phyloP scores from a whole-genome alignment of 37 sponge, comb jelly and placozoan species.

The Haliclona indistincta region DNA sequence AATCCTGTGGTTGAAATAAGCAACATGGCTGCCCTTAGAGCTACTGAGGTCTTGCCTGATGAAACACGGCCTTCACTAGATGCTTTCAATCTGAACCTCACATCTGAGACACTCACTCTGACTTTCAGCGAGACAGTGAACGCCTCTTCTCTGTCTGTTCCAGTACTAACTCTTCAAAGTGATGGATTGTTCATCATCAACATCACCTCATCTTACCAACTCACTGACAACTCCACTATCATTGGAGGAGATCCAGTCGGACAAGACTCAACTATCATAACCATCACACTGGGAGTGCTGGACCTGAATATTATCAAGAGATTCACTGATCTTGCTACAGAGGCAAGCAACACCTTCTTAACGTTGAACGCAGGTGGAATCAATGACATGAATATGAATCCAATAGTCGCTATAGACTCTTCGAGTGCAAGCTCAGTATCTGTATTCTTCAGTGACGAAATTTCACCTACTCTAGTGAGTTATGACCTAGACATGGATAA shows the following conservation, averaged over 20 bases:
- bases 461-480: slow-evolving; percentile 39
- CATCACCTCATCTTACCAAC: slow-evolving; percentile 30
- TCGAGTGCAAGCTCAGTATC: not conserved
- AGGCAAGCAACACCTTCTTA: slow-evolving; percentile 46
- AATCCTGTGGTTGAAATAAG: slow-evolving; percentile 47
- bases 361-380: slow-evolving; percentile 24
- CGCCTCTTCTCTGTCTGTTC: slow-evolving; percentile 66
- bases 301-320: slow-evolving; percentile 81
- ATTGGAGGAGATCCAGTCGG: slow-evolving; percentile 50
- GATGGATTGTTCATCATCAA: not conserved
- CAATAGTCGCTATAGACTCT: slow-evolving; percentile 17
- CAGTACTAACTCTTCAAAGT: slow-evolving; percentile 44
- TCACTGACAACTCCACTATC: slow-evolving; percentile 47
- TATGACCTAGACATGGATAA: slow-evolving; percentile 77
- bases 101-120: slow-evolving; percentile 52
- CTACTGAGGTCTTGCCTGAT: slow-evolving; percentile 37
- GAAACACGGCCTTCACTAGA: slow-evolving; percentile 37
- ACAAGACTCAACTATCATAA: slow-evolving; percentile 69
- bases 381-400: slow-evolving; percentile 75
- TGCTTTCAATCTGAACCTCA: slow-evolving; percentile 61
- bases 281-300: slow-evolving; percentile 46
- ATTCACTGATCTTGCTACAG: slow-evolving; percentile 56
- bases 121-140: slow-evolving; percentile 78
- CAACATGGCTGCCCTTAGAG: slow-evolving; percentile 2
- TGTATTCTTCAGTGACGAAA: slow-evolving; percentile 48